These are phyloP conservation scores for Portunus trituberculatus DNA, from an alignment of 1,140 invertebrate genomes.

Conservation along the genomic window DNA sequence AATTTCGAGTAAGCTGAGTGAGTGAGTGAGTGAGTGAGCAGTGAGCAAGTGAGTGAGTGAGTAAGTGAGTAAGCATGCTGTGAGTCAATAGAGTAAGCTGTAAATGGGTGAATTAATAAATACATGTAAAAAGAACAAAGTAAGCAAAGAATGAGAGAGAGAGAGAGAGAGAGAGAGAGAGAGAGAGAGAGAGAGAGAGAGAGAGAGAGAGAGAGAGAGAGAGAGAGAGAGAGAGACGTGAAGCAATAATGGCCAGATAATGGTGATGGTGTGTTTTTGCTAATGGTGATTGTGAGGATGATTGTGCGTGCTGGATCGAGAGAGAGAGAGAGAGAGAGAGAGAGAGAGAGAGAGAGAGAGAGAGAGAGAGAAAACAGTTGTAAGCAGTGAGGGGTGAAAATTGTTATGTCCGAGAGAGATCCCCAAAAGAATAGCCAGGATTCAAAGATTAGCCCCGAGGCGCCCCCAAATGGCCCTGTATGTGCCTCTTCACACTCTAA, in stretches of 20 bases:
- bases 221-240: not conserved
- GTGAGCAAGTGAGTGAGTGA: not conserved
- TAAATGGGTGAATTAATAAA: not conserved
- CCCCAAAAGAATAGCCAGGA: not conserved
- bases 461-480: not conserved
- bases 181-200: not conserved
- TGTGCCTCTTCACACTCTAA: too few relatives aligned
- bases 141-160: not conserved
- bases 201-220: not conserved
- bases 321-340: constrained; percentile 10
- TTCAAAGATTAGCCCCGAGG: not conserved
- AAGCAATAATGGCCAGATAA: too few relatives aligned
- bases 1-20: not conserved
- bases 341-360: not conserved
- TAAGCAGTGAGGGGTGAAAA: not conserved
- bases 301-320: too few relatives aligned
- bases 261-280: too few relatives aligned
- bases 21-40: not conserved
- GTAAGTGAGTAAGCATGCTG: not conserved
- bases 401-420: not conserved
- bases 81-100: not conserved
- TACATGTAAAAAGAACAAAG: not conserved
- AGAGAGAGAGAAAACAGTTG: not conserved
- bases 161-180: not conserved
- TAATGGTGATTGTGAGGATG: too few relatives aligned